A percentile compares a stretch with the other conserved stretches of the same genome.
These are phyloP conservation scores for Ceratosolen fusciceps DNA, from an alignment of 1,140 invertebrate species.

Conservation along the genomic window DNA sequence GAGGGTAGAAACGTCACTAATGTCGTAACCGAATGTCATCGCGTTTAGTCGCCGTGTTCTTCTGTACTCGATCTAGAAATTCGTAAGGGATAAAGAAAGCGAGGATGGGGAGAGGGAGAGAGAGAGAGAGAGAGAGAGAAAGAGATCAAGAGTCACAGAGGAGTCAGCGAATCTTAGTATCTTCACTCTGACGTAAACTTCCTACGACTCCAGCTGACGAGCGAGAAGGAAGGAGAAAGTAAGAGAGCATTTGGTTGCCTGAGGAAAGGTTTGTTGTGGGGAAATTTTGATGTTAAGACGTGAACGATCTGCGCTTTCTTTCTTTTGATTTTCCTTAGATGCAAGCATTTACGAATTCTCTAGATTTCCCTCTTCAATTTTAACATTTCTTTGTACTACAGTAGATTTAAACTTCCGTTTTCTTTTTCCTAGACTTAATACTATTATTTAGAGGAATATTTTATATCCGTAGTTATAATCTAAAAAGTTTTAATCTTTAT, in stretches of 20 bases:
- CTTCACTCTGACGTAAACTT: conserved; percentile 37
- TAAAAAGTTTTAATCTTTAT: too few species aligned
- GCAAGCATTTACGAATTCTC: neutral
- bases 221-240: too few species aligned
- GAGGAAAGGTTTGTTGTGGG: conserved; percentile 32
- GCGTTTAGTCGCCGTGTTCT: conserved; percentile 47
- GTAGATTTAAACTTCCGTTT: too few species aligned
- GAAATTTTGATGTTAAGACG: conserved; percentile 29
- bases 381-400: neutral
- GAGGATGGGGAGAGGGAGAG: conserved; percentile 35
- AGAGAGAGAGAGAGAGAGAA: conserved; percentile 50
- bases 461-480: too few species aligned
- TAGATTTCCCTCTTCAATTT: neutral
- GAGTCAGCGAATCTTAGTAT: conserved; percentile 19
- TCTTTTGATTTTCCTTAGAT: neutral
- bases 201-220: neutral
- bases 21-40: conserved; percentile 66
- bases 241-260: conserved; percentile 15
- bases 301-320: neutral
- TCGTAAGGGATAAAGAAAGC: conserved; percentile 43
- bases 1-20: conserved; percentile 59
- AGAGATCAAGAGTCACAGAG: conserved; percentile 38
- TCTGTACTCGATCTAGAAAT: conserved; percentile 52
- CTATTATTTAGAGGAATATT: too few species aligned
- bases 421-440: too few species aligned